phyloP scores from a whole-genome alignment of 2,113 vertebrate species.

The Hipposideros armiger region DNA sequence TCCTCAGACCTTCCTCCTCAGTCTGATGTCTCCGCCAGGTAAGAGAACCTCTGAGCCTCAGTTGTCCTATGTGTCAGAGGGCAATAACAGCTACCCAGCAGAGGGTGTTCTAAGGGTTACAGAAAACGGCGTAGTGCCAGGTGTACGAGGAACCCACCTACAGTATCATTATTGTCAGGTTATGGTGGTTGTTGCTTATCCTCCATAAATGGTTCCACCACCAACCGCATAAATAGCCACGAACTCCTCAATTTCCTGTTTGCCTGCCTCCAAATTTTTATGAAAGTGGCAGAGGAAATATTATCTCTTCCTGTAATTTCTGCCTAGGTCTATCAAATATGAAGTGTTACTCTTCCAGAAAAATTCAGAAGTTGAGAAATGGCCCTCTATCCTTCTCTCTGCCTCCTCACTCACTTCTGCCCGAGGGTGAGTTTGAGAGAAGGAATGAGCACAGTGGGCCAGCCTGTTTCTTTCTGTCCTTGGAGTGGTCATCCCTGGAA shows the following conservation, averaged over 20 bases:
- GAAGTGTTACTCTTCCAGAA: not conserved
- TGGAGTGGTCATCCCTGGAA: not conserved
- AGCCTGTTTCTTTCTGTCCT: not conserved
- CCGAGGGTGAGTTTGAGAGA: not conserved
- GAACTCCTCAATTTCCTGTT: not conserved
- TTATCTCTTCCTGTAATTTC: not conserved
- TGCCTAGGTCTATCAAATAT: not conserved
- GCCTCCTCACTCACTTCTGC: not conserved
- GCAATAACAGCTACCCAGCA: fast-evolving
- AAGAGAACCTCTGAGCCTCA: not conserved
- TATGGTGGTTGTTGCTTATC: not conserved
- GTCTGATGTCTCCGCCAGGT: not conserved
- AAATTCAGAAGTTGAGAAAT: not conserved
- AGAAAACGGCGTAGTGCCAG: fast-evolving
- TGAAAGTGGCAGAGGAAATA: not conserved
- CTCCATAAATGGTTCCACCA: not conserved
- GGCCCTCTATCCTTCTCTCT: not conserved
- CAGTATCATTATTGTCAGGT: fast-evolving
- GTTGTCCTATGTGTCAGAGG: not conserved
- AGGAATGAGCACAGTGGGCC: not conserved
- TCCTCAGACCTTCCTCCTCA: not conserved
- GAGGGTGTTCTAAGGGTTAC: no score
- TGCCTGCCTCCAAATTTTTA: not conserved
- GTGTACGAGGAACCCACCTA: fast-evolving
- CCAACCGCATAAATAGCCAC: not conserved